Percentiles rank a stretch among this genome's conserved stretches.
Conservation (phyloP, 2,888 invertebrate species). For the Stenoptilia bipunctidactyla region DNA sequence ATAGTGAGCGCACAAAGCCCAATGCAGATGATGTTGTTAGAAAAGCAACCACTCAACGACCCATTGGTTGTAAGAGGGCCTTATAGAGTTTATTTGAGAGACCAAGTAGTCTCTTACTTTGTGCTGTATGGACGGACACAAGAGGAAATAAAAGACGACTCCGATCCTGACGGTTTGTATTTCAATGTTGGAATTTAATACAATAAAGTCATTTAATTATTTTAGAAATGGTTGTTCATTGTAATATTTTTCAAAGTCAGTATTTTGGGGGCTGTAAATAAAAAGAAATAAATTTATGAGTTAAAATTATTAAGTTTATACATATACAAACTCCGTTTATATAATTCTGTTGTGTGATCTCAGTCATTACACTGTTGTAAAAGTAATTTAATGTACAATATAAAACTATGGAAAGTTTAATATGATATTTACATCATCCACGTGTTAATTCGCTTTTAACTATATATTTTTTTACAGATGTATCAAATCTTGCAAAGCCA, state of each 20-base stretch:
- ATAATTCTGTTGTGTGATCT: too few species aligned
- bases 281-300: too few species aligned
- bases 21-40: conserved; percentile 78
- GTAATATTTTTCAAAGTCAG: too few species aligned
- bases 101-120: conserved; percentile 86
- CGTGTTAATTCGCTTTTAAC: not conserved
- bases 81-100: conserved; percentile 82
- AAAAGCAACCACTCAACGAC: conserved; percentile 66
- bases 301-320: too few species aligned
- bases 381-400: too few species aligned
- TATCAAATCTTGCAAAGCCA: conserved; percentile 75
- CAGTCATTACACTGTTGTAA: too few species aligned
- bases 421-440: not conserved
- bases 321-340: too few species aligned
- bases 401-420: not conserved
- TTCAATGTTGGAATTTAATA: too few species aligned
- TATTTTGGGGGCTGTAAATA: too few species aligned
- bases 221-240: too few species aligned
- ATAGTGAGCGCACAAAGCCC: conserved; percentile 89
- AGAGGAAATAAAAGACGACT: conserved; percentile 45
- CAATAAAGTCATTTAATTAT: too few species aligned
- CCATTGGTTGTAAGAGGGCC: conserved; percentile 89
- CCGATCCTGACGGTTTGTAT: conserved; percentile 75
- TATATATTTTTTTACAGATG: conserved; percentile 67
- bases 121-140: conserved; percentile 78